Percentiles rank a stretch among this genome's conserved stretches.
phyloP scores from a whole-genome alignment of 2,797 vertebrate genomes.

The Squalus acanthias region DNA sequence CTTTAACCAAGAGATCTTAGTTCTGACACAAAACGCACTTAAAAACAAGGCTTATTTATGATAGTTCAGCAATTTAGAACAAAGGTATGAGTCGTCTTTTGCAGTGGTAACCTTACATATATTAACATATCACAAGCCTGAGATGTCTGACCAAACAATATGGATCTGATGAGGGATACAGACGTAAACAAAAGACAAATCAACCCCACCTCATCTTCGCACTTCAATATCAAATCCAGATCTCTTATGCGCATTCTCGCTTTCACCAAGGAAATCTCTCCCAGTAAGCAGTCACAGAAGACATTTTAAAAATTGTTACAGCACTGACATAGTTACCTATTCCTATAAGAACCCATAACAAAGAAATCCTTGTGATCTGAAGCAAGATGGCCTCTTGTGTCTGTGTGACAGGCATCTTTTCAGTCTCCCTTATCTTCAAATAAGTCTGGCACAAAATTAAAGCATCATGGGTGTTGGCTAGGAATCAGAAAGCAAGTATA shows the following conservation, averaged over 20 bases:
- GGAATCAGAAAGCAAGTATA: not conserved
- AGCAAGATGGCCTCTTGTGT: not conserved
- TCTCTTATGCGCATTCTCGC: not conserved
- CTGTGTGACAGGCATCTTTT: not conserved
- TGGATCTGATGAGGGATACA: not conserved
- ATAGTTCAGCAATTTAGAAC: not conserved
- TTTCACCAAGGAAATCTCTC: not conserved
- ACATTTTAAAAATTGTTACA: not conserved
- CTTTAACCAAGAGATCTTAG: not conserved
- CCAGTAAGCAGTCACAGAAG: too few relatives aligned
- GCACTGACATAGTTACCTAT: not conserved
- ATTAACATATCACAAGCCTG: not conserved
- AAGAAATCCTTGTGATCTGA: not conserved
- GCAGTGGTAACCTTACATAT: not conserved
- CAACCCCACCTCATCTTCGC: not conserved
- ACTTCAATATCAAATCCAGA: not conserved
- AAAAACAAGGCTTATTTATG: not conserved
- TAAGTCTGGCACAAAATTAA: not conserved
- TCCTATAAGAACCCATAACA: not conserved
- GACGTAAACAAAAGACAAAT: not conserved
- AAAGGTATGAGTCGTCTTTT: not conserved
- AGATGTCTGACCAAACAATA: not conserved
- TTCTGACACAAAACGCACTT: not conserved
- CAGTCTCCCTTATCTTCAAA: not conserved
- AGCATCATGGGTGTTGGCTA: not conserved